A percentile compares a stretch with the other conserved stretches of the same genome.
Evolutionary conservation across 2,113 vertebrate genomes (phyloP).

Genomic region (Aegithalos caudatus): DNA sequence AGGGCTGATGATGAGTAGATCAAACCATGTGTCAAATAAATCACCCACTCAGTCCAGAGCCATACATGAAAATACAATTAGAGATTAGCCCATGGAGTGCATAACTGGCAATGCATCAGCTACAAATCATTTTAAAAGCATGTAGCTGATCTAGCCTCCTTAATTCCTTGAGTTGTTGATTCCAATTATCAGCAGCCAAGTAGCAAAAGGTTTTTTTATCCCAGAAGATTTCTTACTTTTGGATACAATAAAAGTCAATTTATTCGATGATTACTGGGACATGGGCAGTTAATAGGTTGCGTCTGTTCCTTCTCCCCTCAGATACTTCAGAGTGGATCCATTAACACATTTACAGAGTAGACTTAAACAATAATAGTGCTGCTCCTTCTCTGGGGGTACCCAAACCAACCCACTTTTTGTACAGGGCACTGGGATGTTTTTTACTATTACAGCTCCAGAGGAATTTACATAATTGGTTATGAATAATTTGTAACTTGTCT

Average conservation of each 20-base stretch:
- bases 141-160: conserved; percentile 51
- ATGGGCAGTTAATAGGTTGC: conserved; percentile 56
- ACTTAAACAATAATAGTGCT: conserved; percentile 63
- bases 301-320: conserved; percentile 52
- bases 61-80: conserved; percentile 68
- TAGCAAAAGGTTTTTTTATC: conserved; percentile 56
- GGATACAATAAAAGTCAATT: conserved; percentile 70
- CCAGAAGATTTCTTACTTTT: conserved; percentile 61
- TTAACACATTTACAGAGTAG: conserved; percentile 65
- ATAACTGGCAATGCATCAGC: conserved; percentile 49
- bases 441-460: conserved; percentile 50
- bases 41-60: conserved; percentile 47
- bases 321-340: conserved; percentile 57
- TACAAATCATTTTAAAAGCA: conserved; percentile 60
- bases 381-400: conserved; percentile 62
- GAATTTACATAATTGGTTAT: conserved; percentile 69
- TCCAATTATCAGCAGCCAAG: conserved; percentile 60
- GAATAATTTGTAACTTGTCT: conserved; percentile 67
- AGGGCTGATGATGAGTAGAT: conserved; percentile 1
- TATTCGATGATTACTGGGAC: conserved; percentile 58
- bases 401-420: conserved; percentile 55
- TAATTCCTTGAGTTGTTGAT: conserved; percentile 60
- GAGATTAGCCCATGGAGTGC: conserved; percentile 53
- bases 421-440: conserved; percentile 40
- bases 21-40: conserved; percentile 43